Evolutionary conservation across 2,888 invertebrate species (phyloP).

Genomic region (Sinodicranocentrus sp.): DNA sequence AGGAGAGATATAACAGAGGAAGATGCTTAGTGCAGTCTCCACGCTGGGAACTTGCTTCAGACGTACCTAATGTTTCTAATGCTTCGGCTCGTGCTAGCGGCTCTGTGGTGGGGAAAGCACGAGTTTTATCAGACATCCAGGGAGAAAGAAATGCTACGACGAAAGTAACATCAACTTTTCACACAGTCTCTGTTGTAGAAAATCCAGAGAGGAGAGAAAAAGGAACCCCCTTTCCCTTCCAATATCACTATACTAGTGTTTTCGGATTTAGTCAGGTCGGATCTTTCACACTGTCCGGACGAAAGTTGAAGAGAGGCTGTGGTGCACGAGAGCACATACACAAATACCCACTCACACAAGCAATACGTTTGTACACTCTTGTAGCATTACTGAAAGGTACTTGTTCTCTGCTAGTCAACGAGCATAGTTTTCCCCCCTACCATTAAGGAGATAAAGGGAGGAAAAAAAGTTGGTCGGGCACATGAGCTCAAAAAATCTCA

Average conservation of each 20-base stretch:
- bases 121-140: slow-evolving; percentile 36
- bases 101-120: slow-evolving; percentile 40
- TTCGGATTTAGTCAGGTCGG: slow-evolving; percentile 55
- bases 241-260: slow-evolving; percentile 22
- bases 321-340: slow-evolving; percentile 24
- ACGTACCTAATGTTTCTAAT: slow-evolving; percentile 55
- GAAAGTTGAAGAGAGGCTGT: slow-evolving; percentile 40
- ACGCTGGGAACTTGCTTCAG: slow-evolving; percentile 17
- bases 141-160: slow-evolving; percentile 31
- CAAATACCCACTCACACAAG: neutral
- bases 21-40: neutral
- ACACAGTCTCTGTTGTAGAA: slow-evolving; percentile 47
- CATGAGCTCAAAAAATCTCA: slow-evolving; percentile 11
- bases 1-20: neutral
- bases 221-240: slow-evolving; percentile 30
- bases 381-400: too few species aligned
- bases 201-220: slow-evolving; percentile 17
- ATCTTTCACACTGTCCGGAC: slow-evolving; percentile 65
- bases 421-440: too few species aligned
- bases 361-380: slow-evolving; percentile 3
- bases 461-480: slow-evolving; percentile 24
- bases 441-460: slow-evolving; percentile 22
- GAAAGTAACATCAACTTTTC: slow-evolving; percentile 52
- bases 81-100: slow-evolving; percentile 60
- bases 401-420: too few species aligned